Conservation (phyloP, 2,888 invertebrate species). For the Noctua janthina region DNA sequence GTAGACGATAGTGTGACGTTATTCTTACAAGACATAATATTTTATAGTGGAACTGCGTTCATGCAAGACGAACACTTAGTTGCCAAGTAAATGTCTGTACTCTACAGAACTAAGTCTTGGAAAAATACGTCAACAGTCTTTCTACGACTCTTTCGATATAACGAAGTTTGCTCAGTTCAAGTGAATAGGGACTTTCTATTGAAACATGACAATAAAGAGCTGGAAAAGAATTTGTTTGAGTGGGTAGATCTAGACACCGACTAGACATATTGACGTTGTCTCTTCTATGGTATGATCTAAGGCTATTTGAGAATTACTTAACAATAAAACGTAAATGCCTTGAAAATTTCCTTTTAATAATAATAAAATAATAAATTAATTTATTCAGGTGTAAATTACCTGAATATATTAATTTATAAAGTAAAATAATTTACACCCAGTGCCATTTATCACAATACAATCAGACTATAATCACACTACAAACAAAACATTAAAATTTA, state of each 20-base stretch:
- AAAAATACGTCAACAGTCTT: constrained; percentile 17
- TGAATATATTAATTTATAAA: too few species aligned
- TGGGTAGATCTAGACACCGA: neutral
- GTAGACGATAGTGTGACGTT: neutral
- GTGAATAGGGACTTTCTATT: constrained; percentile 23
- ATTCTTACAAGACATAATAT: neutral
- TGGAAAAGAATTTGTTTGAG: constrained; percentile 8
- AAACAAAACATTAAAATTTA: too few species aligned
- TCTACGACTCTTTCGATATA: constrained; percentile 1
- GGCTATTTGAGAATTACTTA: neutral
- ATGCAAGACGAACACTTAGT: neutral
- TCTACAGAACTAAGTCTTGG: neutral
- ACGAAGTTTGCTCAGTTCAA: constrained; percentile 23
- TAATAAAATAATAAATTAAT: too few species aligned
- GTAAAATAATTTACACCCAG: too few species aligned
- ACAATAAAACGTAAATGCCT: neutral
- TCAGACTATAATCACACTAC: too few species aligned
- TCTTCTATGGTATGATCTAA: neutral
- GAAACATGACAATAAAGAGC: constrained; percentile 2
- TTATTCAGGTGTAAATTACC: too few species aligned
- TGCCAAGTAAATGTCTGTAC: neutral
- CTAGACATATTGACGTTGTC: neutral
- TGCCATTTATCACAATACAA: too few species aligned
- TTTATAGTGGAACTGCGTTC: neutral
- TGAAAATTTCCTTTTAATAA: neutral